A percentile compares a stretch with the other conserved stretches of the same genome.
Evolutionary conservation across 2,888 invertebrate genomes (phyloP).

Genomic region (Petrolisthes manimaculis): DNA sequence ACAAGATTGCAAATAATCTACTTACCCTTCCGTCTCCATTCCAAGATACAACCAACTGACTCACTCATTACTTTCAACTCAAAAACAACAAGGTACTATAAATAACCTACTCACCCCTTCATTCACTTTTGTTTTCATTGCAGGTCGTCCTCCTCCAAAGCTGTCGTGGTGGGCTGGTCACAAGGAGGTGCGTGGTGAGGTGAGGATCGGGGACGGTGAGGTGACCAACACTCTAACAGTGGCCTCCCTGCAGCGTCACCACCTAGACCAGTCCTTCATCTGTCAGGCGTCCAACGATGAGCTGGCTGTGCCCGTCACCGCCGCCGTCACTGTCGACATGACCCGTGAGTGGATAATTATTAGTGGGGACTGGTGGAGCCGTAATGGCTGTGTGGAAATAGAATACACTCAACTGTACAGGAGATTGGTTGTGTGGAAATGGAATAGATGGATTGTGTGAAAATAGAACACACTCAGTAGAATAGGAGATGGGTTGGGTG

Average conservation of each 20-base stretch:
- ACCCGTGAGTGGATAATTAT: slow-evolving; percentile 54
- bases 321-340: slow-evolving; percentile 63
- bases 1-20: background rate
- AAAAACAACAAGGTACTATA: too few species aligned
- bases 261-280: slow-evolving; percentile 58
- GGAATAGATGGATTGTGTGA: too few species aligned
- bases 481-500: too few species aligned
- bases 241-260: slow-evolving; percentile 54
- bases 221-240: slow-evolving; percentile 59
- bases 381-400: too few species aligned
- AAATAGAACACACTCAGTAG: too few species aligned
- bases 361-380: too few species aligned
- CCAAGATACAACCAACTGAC: too few species aligned
- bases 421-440: too few species aligned
- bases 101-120: too few species aligned
- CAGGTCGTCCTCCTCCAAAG: slow-evolving; percentile 64
- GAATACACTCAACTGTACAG: too few species aligned
- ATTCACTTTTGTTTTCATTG: background rate
- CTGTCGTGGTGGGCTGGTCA: slow-evolving; percentile 62
- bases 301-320: slow-evolving; percentile 50
- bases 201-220: slow-evolving; percentile 4
- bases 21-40: too few species aligned
- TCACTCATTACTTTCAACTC: background rate
- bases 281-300: slow-evolving; percentile 56
- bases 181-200: slow-evolving; percentile 55